Evolutionary conservation across 2,797 vertebrate species (phyloP), one percentile per base, ranked within the genome.

Genomic region (Poecilia velifera): DNA sequence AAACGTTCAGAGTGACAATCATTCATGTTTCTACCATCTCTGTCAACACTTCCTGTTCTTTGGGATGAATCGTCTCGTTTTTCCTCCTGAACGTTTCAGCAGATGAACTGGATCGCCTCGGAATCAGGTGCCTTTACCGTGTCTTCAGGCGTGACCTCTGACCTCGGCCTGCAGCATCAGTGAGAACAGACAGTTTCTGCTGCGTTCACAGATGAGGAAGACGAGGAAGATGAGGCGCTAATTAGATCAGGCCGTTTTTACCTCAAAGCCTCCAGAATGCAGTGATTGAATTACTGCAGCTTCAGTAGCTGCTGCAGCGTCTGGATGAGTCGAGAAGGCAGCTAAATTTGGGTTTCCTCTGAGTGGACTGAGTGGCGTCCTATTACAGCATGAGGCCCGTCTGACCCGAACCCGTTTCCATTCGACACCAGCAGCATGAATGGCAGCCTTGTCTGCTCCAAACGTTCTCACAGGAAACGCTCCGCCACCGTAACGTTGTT

Each of bases 261-360:
- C 62, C 73, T 34, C 82, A 46, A 79, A 8, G 83, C 76, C 57
- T 59, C 57, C 57, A 77, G 90, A 87, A 89, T 77, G 83, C 78
- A 86, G 78, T 93, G 84, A 91, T 94, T 93, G 91, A 88, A 93
- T 93, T 87, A 90, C 86, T 84, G 83, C 90, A 84, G 80, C 86
- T 87, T 86, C 91, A 91, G 92, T 92, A 84, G 90, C 88, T 81
- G 87, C 91, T 89, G 78, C 87, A 81, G 83, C 72, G 79, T 74
- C 87, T 41, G 70, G 90, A 84, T 18, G 74, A 28, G 82, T 84
- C 76, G 80, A 89, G 91, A 91, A 78, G 80, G 87, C 76, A 62
- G 91, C 89, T 92, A 80, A 90, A 93, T 93, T 90, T 87, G 83
- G 89, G 86, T 87, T 87, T 90, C 83, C 86, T 90, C 82, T 59